Evolutionary conservation across 2,888 invertebrate species (phyloP), one percentile per base, ranked within the genome.

Genomic region (Cephus nigrinus): DNA sequence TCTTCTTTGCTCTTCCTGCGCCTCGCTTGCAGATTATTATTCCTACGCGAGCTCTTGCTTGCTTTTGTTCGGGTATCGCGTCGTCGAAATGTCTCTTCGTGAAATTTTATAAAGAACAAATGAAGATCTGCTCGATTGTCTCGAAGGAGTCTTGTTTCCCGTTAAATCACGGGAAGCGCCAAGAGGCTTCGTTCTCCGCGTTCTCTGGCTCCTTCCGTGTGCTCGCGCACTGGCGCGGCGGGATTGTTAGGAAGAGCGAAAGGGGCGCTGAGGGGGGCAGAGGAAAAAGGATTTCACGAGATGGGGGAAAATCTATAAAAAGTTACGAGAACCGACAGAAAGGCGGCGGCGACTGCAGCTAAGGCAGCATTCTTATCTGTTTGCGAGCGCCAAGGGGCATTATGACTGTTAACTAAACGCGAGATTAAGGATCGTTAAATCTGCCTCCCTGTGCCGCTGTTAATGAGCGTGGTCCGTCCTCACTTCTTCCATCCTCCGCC

Each of bases 341-440:
- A 76, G 35, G 71, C 34, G 36, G 55, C 55, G 35, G 71, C 40
- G 55, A 31, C 73, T 30, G 74, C 32, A 55, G 23, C 55, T 5
- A 55, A 55, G 23, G 9, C 55, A 23, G 55, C 55, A 55, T 55
- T 23, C 55, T 55, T 55, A 55, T 55, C 55, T 15, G 55, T 55
- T 55, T 9, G 55, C 23, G 23, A 55, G 55, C 55, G 1, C 55
- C 55, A 23, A 23, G 9, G 55, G 23, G 9, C 23, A 23, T 23
- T 55, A 55, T 55, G 9, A 23, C 23, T 23, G 23, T 23, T 55
- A 55, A 55, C 55, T 55, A 55, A 55, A 23, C 23, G 55, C 5
- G 23, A 5, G 55, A 55, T 81, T 81, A 81, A 80, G 77, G 35
- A 78, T 80, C 80, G 80, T 81, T 80, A 79, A 81, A 81, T 80